Evolutionary conservation across 2,888 invertebrate genomes (phyloP), one percentile per base, ranked within the genome.

Genomic region (Dermolepida albohirtum): DNA sequence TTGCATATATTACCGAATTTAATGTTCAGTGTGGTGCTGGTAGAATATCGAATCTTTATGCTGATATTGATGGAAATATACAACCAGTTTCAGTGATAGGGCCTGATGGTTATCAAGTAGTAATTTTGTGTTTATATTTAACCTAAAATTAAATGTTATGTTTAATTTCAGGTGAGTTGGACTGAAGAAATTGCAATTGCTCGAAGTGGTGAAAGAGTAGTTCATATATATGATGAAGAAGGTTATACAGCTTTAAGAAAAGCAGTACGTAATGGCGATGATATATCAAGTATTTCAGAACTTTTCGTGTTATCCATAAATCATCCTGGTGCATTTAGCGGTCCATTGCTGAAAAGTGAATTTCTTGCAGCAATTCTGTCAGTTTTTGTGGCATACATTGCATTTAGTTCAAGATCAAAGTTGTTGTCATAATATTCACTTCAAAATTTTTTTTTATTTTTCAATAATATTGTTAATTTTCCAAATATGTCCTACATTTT

Each of bases 261-360:
- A 81, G 95, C 92, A 5, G 86, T 91, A 17, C 88, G 93, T 59
- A 86, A 89, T 68, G 91, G 91, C 72, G 92, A 94, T 73, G 88
- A 89, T 67, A 86, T 89, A 1, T 84, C 87, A 5, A 84, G 87
- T 34, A 88, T 94, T 4, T 89, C 90, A 72, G 89, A 92, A 0
- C 83, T 95, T 2, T 88, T 91, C 66, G 89, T 90, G 34, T 88
- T 96, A 17, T 86, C 88, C 52, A 84, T 95, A 7, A 87, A 89
- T 74, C 92, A 94, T 77, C 88, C 90, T 64, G 90, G 92, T 79
- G 92, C 96, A 57, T 97, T 95, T 86, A 92, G 90, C 71, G 97
- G 97, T 0, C 96, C 96, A 2, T 93, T 94, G 92, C 88, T 97
- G 64, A 96, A 96, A 83, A 95, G 96, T 0, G 97, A 97, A 85